phyloP scores from a whole-genome alignment of 1,140 invertebrate genomes.

The Halesus radiatus region DNA sequence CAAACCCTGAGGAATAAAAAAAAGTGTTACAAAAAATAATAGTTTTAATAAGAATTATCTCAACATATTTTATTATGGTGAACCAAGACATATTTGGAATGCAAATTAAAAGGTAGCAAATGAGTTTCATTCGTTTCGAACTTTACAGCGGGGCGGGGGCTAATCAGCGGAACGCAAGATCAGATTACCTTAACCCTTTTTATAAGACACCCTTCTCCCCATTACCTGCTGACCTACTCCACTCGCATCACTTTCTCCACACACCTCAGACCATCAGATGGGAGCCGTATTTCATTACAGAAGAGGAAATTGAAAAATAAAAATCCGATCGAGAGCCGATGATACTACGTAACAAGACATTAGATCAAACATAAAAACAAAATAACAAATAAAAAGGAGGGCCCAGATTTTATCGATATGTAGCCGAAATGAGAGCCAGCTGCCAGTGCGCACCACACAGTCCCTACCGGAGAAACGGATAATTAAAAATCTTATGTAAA shows the following conservation, averaged over 20 bases:
- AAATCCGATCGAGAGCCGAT: slow-evolving; percentile 43
- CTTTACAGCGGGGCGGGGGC: not conserved
- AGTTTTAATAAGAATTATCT: too few species aligned
- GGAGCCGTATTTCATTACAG: slow-evolving; percentile 36
- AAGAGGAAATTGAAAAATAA: slow-evolving; percentile 50
- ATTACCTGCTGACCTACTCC: too few species aligned
- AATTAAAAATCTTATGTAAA: slow-evolving; percentile 40
- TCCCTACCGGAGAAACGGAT: slow-evolving; percentile 11
- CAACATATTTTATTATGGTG: too few species aligned
- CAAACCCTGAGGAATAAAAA: too few species aligned
- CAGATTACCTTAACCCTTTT: slow-evolving; percentile 40
- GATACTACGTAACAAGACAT: slow-evolving; percentile 45
- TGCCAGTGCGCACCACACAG: not conserved
- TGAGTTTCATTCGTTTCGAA: not conserved
- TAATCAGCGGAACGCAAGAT: not conserved
- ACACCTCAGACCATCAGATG: slow-evolving; percentile 17
- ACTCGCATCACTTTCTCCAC: slow-evolving; percentile 45
- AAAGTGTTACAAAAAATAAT: too few species aligned
- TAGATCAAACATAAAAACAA: slow-evolving; percentile 29
- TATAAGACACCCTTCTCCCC: not conserved
- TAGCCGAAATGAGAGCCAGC: slow-evolving; percentile 32
- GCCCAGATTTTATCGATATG: slow-evolving; percentile 49
- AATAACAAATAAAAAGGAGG: slow-evolving; percentile 43
- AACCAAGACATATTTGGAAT: not conserved
- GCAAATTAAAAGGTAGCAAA: not conserved